Conservation (phyloP, 2,888 invertebrate genomes). For the Chrysotoxum bicinctum region DNA sequence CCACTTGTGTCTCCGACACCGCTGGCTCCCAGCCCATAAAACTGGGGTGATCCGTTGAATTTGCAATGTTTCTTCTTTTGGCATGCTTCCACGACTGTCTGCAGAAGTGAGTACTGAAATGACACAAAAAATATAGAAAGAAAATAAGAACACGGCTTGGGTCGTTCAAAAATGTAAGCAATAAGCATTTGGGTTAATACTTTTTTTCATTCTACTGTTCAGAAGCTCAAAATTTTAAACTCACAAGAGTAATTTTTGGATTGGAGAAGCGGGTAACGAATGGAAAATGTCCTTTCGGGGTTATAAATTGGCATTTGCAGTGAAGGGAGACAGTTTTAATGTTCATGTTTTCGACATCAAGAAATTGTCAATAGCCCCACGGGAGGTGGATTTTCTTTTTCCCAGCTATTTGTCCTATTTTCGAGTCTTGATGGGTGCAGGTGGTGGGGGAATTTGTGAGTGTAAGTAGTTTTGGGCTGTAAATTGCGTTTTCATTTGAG, state of each 20-base stretch:
- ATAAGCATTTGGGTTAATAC: slow-evolving; percentile 69
- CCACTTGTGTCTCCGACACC: slow-evolving; percentile 80
- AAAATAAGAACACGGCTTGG: not conserved
- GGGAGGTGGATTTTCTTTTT: slow-evolving; percentile 12
- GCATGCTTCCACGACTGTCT: slow-evolving; percentile 96
- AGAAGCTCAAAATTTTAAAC: slow-evolving; percentile 33
- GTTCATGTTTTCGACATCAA: slow-evolving; percentile 65
- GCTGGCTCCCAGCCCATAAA: slow-evolving; percentile 88
- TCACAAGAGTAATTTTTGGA: slow-evolving; percentile 48
- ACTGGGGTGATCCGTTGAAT: slow-evolving; percentile 92
- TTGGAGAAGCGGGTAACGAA: slow-evolving; percentile 9
- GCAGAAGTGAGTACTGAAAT: slow-evolving; percentile 91
- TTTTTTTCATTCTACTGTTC: slow-evolving; percentile 26
- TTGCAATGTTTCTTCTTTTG: slow-evolving; percentile 96
- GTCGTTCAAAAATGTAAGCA: slow-evolving; percentile 44
- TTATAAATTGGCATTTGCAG: slow-evolving; percentile 59
- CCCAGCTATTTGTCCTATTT: not conserved
- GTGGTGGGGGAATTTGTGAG: not conserved
- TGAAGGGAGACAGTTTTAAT: slow-evolving; percentile 58
- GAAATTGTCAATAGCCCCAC: slow-evolving; percentile 54
- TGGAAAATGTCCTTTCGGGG: slow-evolving; percentile 48
- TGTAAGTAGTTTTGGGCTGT: not conserved
- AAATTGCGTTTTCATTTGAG: slow-evolving; percentile 39
- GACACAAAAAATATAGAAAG: slow-evolving; percentile 31
- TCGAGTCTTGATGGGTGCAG: not conserved